phyloP scores from a whole-genome alignment of 2,888 invertebrate species.

The Stenurella melanura region DNA sequence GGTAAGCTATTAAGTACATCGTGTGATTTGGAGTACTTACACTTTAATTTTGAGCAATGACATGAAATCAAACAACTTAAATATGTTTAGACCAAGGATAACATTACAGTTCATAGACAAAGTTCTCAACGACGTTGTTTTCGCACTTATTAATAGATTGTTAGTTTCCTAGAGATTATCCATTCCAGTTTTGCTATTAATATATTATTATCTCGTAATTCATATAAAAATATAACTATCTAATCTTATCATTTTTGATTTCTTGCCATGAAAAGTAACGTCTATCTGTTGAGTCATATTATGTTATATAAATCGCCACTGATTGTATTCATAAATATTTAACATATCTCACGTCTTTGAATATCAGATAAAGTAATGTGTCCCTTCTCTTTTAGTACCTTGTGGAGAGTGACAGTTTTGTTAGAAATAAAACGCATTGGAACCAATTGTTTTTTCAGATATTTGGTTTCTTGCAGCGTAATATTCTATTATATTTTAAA shows the following conservation, averaged over 20 bases:
- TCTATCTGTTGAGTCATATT: neutral
- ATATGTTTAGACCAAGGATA: too few species aligned
- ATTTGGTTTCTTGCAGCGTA: too few species aligned
- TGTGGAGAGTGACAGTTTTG: neutral
- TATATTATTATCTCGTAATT: neutral
- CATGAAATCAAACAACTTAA: too few species aligned
- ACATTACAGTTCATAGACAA: too few species aligned
- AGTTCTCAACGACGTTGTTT: too few species aligned
- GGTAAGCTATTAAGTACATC: too few species aligned
- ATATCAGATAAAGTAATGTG: neutral
- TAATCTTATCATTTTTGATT: neutral
- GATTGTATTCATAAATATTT: neutral
- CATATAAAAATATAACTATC: neutral
- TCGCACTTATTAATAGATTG: too few species aligned
- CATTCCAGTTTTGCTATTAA: neutral
- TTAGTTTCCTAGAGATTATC: neutral
- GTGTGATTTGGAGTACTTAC: too few species aligned
- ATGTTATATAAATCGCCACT: neutral
- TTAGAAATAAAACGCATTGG: too few species aligned
- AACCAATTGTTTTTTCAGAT: too few species aligned
- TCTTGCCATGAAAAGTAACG: neutral
- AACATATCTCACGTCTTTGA: neutral
- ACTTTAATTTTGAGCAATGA: too few species aligned
- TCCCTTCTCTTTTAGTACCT: neutral
- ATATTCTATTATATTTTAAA: too few species aligned